A percentile compares a stretch with the other conserved stretches of the same genome.
These are phyloP conservation scores for Eulacestoma nigropectus DNA, from an alignment of 2,113 vertebrate genomes.

Conservation along the genomic window DNA sequence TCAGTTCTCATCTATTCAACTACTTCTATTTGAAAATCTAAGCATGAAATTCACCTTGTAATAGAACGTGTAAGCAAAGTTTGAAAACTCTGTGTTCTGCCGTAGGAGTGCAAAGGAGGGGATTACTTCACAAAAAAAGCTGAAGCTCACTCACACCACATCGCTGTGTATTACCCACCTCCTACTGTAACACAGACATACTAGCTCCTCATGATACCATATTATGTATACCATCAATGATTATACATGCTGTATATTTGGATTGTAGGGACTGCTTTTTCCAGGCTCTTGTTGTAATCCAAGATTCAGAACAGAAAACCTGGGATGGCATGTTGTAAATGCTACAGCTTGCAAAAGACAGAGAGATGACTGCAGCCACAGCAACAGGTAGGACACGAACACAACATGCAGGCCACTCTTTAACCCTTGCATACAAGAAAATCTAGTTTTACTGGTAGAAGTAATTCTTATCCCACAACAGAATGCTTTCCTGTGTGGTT, in stretches of 20 bases:
- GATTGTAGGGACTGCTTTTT: not conserved
- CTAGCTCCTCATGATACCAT: not conserved
- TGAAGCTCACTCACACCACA: not conserved
- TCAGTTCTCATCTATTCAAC: not conserved
- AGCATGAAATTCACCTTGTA: not conserved
- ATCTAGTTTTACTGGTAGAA: not conserved
- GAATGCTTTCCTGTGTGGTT: not conserved
- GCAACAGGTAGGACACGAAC: not conserved
- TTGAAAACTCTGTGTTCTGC: not conserved
- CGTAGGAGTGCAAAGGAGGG: not conserved
- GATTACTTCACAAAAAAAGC: not conserved
- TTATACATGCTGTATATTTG: not conserved
- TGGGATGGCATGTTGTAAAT: accelerated
- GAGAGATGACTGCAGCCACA: not conserved
- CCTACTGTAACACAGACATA: not conserved
- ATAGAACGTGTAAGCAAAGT: not conserved
- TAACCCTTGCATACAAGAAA: not conserved
- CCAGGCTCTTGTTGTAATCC: not conserved
- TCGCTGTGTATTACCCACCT: not conserved
- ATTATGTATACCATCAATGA: not conserved
- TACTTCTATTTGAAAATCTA: not conserved
- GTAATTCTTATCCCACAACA: not conserved
- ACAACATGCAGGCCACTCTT: not conserved
- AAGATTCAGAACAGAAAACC: not conserved
- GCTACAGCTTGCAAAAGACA: not conserved